Conservation (phyloP, 2,797 vertebrate genomes). For the Paguma larvata region DNA sequence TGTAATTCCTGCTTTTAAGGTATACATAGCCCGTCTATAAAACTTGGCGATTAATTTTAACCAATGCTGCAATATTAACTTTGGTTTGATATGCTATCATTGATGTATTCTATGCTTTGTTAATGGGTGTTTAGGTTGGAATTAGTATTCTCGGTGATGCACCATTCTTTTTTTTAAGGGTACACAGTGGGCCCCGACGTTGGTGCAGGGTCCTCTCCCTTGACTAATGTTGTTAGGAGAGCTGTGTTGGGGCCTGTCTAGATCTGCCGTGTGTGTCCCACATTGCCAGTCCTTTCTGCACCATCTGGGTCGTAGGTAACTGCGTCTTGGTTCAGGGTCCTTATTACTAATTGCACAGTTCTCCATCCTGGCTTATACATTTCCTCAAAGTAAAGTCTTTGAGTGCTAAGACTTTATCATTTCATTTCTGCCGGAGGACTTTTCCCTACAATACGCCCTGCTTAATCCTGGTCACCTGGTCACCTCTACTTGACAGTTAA, state of each 20-base stretch:
- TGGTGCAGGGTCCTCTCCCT: background rate
- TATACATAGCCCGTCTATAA: background rate
- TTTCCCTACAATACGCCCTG: background rate
- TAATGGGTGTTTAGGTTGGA: background rate
- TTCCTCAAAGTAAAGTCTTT: background rate
- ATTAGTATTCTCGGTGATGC: background rate
- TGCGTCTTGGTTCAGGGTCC: background rate
- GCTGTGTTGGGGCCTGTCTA: background rate
- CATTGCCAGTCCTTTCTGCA: background rate
- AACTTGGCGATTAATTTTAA: background rate
- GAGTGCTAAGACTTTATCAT: background rate
- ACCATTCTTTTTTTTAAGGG: background rate
- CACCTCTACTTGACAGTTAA: background rate
- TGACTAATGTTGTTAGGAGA: background rate
- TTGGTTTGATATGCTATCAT: background rate
- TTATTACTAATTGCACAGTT: background rate
- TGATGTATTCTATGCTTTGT: background rate
- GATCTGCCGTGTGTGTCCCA: background rate
- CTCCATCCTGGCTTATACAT: background rate
- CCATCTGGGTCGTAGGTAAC: background rate
- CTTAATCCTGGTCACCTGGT: background rate
- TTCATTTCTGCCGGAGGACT: conserved; percentile 1
- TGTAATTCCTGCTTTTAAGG: conserved; percentile 12
- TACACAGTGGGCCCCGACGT: background rate
- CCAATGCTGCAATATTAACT: background rate